phyloP scores from a whole-genome alignment of 2,113 vertebrate species.

The Urocolius indicus region DNA sequence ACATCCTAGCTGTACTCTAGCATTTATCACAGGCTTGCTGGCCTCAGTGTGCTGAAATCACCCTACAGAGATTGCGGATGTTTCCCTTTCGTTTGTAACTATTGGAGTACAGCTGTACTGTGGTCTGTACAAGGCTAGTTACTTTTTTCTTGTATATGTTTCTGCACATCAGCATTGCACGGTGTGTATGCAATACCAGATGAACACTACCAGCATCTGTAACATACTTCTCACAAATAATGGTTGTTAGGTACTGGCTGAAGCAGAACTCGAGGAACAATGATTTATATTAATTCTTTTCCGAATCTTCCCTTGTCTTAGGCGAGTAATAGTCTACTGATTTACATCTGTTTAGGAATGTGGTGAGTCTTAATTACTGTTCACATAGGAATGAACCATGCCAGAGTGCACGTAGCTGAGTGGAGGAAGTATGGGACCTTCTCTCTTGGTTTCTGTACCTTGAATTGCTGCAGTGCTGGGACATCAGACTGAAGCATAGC shows the following conservation, averaged over 20 bases:
- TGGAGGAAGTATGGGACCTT: no score
- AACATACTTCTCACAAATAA: no score
- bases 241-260: not conserved
- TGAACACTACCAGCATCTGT: not conserved
- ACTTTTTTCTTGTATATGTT: not conserved
- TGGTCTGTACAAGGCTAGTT: not conserved
- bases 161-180: not conserved
- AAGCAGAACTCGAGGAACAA: not conserved
- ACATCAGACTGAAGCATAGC: not conserved
- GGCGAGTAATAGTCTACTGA: not conserved
- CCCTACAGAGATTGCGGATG: not conserved
- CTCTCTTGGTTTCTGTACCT: not conserved
- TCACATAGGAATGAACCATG: not conserved
- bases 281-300: not conserved
- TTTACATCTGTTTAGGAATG: not conserved
- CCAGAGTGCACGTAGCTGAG: not conserved
- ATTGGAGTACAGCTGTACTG: not conserved
- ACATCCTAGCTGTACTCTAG: not conserved
- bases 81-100: not conserved
- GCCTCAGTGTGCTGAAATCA: not conserved
- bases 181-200: fast-evolving
- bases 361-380: not conserved
- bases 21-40: not conserved
- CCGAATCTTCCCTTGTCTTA: not conserved
- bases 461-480: not conserved